A percentile compares a stretch with the other conserved stretches of the same genome.
Conservation (phyloP, 2,888 invertebrate species). For the Heliothis peltigera region DNA sequence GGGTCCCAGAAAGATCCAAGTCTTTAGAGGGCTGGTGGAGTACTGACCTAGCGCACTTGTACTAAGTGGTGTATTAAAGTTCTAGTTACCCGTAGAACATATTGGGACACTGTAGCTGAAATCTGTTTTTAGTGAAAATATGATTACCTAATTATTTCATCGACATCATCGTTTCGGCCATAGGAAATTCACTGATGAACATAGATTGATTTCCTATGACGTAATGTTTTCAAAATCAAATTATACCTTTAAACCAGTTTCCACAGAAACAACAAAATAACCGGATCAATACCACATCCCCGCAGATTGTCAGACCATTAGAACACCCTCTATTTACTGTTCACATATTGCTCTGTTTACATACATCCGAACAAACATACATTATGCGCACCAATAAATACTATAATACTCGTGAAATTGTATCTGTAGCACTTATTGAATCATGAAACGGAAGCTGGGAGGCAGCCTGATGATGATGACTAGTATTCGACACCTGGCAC, state of each 20-base stretch:
- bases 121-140: no score
- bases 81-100: no score
- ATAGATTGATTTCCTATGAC: constrained; percentile 3
- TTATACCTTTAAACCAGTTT: constrained; percentile 4
- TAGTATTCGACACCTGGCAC: no score
- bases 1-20: no score
- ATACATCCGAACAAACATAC: constrained; percentile 30
- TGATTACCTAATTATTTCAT: no score
- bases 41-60: no score
- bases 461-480: no score
- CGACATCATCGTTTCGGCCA: no score
- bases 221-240: constrained; percentile 25
- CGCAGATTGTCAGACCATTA: constrained; percentile 31
- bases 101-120: no score
- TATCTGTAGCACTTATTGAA: constrained; percentile 27
- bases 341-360: constrained; percentile 26
- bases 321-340: constrained; percentile 46
- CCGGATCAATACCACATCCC: constrained; percentile 41
- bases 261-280: constrained; percentile 6
- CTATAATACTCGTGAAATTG: constrained; percentile 19
- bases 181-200: no score
- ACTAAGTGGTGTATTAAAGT: no score
- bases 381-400: constrained; percentile 43
- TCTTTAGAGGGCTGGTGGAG: no score
- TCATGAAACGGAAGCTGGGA: neutral